phyloP scores from a whole-genome alignment of 1,140 invertebrate species.

The Nephila pilipes region DNA sequence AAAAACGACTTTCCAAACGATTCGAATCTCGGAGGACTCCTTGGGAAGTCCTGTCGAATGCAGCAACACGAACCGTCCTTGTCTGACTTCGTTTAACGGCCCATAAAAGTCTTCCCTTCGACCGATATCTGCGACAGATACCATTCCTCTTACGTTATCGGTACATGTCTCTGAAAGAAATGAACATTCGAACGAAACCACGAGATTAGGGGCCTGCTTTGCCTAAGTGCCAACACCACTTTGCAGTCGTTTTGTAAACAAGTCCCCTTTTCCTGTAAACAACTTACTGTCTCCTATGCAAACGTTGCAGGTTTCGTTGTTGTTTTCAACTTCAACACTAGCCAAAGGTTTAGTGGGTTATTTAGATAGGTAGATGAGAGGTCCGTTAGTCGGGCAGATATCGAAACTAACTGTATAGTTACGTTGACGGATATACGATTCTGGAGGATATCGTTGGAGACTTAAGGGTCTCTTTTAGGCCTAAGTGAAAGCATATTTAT shows the following conservation, averaged over 20 bases:
- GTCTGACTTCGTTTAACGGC: constrained; percentile 56
- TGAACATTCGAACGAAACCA: constrained; percentile 31
- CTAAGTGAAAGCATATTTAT: constrained; percentile 36
- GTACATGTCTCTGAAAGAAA: constrained; percentile 31
- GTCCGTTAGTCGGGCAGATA: constrained; percentile 32
- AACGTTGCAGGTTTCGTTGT: background rate
- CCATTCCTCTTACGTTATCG: constrained; percentile 32
- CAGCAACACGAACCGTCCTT: constrained; percentile 30
- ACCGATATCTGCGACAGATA: constrained; percentile 33
- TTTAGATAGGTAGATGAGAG: constrained; percentile 47
- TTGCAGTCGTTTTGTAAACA: constrained; percentile 63
- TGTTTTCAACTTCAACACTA: constrained; percentile 48
- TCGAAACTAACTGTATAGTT: background rate
- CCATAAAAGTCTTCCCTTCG: constrained; percentile 41
- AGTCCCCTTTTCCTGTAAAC: constrained; percentile 18
- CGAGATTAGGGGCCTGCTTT: constrained; percentile 48
- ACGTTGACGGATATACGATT: constrained; percentile 33
- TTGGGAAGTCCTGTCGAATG: constrained; percentile 33
- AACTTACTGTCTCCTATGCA: constrained; percentile 8
- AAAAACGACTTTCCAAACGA: background rate
- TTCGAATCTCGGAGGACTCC: background rate
- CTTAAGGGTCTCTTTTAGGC: background rate
- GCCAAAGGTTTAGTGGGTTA: constrained; percentile 43
- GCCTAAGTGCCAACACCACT: constrained; percentile 60
- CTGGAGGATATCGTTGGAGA: background rate